A percentile compares a stretch with the other conserved stretches of the same genome.
These are phyloP conservation scores for Ophioninae sp. DNA, from an alignment of 2,888 invertebrate species.

Conservation along the genomic window DNA sequence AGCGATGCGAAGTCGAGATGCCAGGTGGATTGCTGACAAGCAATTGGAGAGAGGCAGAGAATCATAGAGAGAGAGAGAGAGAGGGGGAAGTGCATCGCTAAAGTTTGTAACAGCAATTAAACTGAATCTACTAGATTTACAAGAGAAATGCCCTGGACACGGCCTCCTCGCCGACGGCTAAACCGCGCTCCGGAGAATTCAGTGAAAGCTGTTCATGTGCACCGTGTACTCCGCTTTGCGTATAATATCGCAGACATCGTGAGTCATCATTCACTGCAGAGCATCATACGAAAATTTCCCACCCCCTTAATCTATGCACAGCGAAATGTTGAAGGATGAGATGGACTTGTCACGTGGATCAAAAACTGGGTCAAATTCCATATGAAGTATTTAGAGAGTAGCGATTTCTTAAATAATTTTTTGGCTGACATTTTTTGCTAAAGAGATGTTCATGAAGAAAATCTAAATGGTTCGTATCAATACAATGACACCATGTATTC, in stretches of 20 bases:
- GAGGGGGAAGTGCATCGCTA: slow-evolving; percentile 31
- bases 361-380: slow-evolving; percentile 12
- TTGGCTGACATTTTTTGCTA: too few species aligned
- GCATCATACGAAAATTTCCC: slow-evolving; percentile 39
- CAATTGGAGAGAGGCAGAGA: slow-evolving; percentile 20
- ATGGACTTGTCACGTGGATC: slow-evolving; percentile 19
- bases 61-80: not conserved
- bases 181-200: slow-evolving; percentile 54
- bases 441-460: too few species aligned
- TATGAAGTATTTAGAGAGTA: too few species aligned
- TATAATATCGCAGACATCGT: slow-evolving; percentile 45
- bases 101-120: slow-evolving; percentile 65
- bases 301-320: slow-evolving; percentile 24
- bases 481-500: too few species aligned
- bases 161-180: slow-evolving; percentile 49
- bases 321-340: slow-evolving; percentile 20
- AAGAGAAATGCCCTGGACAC: slow-evolving; percentile 60
- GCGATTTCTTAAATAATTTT: too few species aligned
- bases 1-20: slow-evolving; percentile 39
- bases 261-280: slow-evolving; percentile 41
- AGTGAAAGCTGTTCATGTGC: slow-evolving; percentile 46
- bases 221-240: slow-evolving; percentile 21
- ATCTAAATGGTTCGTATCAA: too few species aligned
- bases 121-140: slow-evolving; percentile 64
- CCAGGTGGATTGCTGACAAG: slow-evolving; percentile 58